phyloP scores from a whole-genome alignment of 2,797 vertebrate genomes.

The Clarias fuscus region DNA sequence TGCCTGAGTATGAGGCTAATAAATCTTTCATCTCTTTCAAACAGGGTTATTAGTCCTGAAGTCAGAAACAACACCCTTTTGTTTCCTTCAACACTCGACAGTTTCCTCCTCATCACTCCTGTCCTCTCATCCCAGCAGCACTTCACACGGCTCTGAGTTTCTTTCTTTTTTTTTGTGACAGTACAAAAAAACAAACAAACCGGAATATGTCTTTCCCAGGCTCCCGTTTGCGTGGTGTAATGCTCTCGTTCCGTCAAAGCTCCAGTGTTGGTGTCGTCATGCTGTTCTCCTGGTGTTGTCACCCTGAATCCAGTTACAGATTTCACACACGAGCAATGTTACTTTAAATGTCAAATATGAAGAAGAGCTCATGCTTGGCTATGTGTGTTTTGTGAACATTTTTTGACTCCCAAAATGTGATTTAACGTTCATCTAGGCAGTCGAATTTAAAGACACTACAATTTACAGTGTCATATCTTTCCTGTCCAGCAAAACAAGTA shows the following conservation, averaged over 20 bases:
- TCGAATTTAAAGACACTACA: neutral
- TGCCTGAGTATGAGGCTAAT: neutral
- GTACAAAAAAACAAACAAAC: conserved; percentile 70
- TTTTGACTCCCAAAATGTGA: conserved; percentile 25
- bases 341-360: conserved; percentile 4
- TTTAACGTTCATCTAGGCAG: conserved; percentile 8
- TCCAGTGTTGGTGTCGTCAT: conserved; percentile 54
- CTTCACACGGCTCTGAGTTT: conserved; percentile 69
- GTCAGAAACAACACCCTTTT: conserved; percentile 42
- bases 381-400: conserved; percentile 33
- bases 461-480: neutral
- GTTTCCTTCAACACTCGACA: conserved; percentile 50
- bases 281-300: conserved; percentile 44
- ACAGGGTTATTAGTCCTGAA: conserved; percentile 74
- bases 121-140: conserved; percentile 66
- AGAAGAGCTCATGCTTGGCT: conserved; percentile 14
- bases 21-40: conserved; percentile 20
- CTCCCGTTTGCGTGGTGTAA: conserved; percentile 56
- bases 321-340: neutral
- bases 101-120: conserved; percentile 52
- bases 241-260: conserved; percentile 35
- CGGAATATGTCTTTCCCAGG: conserved; percentile 74
- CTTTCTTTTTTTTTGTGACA: conserved; percentile 81
- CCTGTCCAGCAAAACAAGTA: neutral
- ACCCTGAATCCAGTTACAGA: conserved; percentile 38